Conservation (phyloP, 2,888 invertebrate genomes). For the Limnephilus marmoratus region DNA sequence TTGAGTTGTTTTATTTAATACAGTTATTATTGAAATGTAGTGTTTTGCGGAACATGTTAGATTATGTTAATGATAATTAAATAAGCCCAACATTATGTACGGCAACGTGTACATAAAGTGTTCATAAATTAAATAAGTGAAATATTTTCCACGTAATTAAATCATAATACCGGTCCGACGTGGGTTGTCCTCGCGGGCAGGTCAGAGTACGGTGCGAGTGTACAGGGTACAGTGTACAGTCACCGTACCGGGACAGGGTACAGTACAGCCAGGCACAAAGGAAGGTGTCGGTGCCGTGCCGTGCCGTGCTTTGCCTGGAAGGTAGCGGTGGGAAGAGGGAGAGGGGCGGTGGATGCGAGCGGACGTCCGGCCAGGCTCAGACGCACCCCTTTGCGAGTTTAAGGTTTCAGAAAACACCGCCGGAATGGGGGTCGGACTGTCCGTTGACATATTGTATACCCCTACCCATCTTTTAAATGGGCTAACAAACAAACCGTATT, state of each 20-base stretch:
- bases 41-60: too few relatives aligned
- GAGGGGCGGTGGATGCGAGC: too few relatives aligned
- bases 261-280: neutral
- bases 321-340: neutral
- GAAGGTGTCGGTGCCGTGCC: too few relatives aligned
- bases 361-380: neutral
- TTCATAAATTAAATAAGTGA: neutral
- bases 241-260: neutral
- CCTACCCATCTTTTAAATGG: neutral
- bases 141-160: neutral
- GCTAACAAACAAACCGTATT: neutral
- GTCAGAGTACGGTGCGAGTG: neutral
- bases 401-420: conserved; percentile 15
- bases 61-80: too few relatives aligned
- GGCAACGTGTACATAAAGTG: too few relatives aligned
- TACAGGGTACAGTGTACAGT: too few relatives aligned
- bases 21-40: too few relatives aligned
- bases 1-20: too few relatives aligned
- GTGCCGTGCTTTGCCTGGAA: too few relatives aligned
- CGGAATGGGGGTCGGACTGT: conserved; percentile 6
- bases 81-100: too few relatives aligned
- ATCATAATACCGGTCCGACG: neutral
- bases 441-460: neutral
- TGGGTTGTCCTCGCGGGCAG: neutral
- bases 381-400: conserved; percentile 7